Evolutionary conservation across 2,888 invertebrate genomes (phyloP).

Genomic region (Malthinus seriepunctatus): DNA sequence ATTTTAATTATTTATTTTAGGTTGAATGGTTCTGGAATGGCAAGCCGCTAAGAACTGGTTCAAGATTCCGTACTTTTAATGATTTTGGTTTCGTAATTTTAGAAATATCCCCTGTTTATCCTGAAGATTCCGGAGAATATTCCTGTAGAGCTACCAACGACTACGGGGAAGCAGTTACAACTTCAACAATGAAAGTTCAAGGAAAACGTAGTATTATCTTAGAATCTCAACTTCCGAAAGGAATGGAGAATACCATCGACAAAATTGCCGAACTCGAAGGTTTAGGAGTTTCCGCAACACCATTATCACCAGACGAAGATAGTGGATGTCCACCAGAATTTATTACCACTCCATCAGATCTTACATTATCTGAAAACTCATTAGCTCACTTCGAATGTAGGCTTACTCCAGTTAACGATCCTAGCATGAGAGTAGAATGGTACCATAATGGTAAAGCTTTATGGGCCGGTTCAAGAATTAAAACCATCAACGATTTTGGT

Average conservation of each 20-base stretch:
- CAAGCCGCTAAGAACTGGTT: slow-evolving; percentile 84
- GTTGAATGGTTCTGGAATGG: slow-evolving; percentile 97
- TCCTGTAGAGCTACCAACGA: slow-evolving; percentile 87
- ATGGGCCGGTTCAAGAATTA: slow-evolving; percentile 87
- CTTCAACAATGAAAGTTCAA: slow-evolving; percentile 85
- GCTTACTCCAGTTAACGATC: slow-evolving; percentile 85
- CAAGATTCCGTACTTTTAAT: slow-evolving; percentile 93
- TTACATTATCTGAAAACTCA: slow-evolving; percentile 82
- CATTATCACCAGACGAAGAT: slow-evolving; percentile 75
- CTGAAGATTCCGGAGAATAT: slow-evolving; percentile 93
- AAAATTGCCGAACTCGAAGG: slow-evolving; percentile 92
- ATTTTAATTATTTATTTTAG: slow-evolving; percentile 45
- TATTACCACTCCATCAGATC: slow-evolving; percentile 83
- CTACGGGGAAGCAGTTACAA: slow-evolving; percentile 90
- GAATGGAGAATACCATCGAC: slow-evolving; percentile 92
- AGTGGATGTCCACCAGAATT: slow-evolving; percentile 89
- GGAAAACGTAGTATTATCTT: slow-evolving; percentile 90
- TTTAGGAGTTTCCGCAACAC: slow-evolving; percentile 70
- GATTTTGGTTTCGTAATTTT: slow-evolving; percentile 98
- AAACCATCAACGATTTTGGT: slow-evolving; percentile 96
- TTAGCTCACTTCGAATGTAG: slow-evolving; percentile 93
- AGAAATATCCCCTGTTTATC: slow-evolving; percentile 96
- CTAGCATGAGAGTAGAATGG: slow-evolving; percentile 95
- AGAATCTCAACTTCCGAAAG: slow-evolving; percentile 89
- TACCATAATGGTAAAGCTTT: slow-evolving; percentile 95